Percentiles rank a stretch among this genome's conserved stretches.
phyloP scores from a whole-genome alignment of 2,888 invertebrate genomes.

The Hymenopus coronatus region DNA sequence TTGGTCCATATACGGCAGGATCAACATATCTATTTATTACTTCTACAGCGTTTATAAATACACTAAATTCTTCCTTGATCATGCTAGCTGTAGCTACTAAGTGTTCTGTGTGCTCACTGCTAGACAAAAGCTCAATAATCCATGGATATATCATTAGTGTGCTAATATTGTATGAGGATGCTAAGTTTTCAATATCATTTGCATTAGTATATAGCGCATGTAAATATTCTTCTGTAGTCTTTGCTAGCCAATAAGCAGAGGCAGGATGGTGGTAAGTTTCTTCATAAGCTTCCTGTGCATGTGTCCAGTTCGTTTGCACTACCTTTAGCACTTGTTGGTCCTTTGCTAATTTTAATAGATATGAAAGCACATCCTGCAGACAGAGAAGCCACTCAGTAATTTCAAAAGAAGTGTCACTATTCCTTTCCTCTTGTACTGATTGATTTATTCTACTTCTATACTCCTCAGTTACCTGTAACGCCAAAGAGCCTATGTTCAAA shows the following conservation, averaged over 20 bases:
- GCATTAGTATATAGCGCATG: background rate
- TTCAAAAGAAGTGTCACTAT: background rate
- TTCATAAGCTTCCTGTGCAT: background rate
- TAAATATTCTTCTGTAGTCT: background rate
- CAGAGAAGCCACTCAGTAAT: background rate
- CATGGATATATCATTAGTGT: background rate
- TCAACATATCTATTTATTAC: background rate
- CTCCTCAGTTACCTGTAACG: background rate
- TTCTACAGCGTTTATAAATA: background rate
- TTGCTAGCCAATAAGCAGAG: background rate
- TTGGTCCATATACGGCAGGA: background rate
- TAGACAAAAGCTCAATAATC: background rate
- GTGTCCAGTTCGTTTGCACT: background rate
- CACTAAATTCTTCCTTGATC: background rate
- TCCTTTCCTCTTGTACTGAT: background rate
- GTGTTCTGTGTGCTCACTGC: background rate
- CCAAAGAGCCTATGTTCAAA: background rate
- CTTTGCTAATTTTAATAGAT: background rate
- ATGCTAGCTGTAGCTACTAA: background rate
- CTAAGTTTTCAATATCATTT: background rate
- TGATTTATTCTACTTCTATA: background rate
- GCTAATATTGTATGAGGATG: background rate
- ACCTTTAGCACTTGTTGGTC: background rate
- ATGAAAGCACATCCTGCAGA: background rate
- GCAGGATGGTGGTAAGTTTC: background rate